These are phyloP conservation scores for Zootermopsis nevadensis DNA, from an alignment of 2,888 invertebrate species.

Conservation along the genomic window DNA sequence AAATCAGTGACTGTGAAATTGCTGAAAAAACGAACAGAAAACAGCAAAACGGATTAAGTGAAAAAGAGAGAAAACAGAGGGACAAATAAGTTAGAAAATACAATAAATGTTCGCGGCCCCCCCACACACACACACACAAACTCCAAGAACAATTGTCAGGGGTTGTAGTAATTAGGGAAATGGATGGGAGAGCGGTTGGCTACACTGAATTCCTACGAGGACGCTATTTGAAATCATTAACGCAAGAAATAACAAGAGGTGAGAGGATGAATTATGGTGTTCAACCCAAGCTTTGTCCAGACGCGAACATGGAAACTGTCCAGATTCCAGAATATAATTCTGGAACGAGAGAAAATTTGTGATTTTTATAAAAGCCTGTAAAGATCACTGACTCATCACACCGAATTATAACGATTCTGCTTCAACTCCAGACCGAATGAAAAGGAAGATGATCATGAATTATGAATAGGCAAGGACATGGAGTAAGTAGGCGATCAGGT, in stretches of 20 bases:
- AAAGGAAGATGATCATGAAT: too few species aligned
- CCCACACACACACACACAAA: not conserved
- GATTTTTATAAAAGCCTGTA: too few species aligned
- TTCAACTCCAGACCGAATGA: too few species aligned
- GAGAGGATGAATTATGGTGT: not conserved
- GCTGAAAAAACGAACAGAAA: conserved; percentile 14
- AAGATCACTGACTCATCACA: too few species aligned
- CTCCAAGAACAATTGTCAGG: conserved; percentile 9
- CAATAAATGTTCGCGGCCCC: not conserved
- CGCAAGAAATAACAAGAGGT: conserved; percentile 26
- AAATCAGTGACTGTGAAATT: conserved; percentile 22
- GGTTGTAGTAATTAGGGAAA: conserved; percentile 18
- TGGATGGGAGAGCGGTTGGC: not conserved
- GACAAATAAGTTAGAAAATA: not conserved
- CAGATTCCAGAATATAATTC: too few species aligned
- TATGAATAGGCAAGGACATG: too few species aligned
- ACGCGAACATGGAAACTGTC: too few species aligned
- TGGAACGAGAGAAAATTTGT: too few species aligned
- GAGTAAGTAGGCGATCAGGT: too few species aligned
- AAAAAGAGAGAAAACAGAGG: not conserved
- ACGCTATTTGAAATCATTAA: conserved; percentile 1
- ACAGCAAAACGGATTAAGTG: not conserved
- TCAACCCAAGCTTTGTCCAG: not conserved
- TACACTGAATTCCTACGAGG: not conserved
- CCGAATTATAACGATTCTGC: too few species aligned